Evolutionary conservation across 2,888 invertebrate genomes (phyloP).

Genomic region (Cheilosia scutellata): DNA sequence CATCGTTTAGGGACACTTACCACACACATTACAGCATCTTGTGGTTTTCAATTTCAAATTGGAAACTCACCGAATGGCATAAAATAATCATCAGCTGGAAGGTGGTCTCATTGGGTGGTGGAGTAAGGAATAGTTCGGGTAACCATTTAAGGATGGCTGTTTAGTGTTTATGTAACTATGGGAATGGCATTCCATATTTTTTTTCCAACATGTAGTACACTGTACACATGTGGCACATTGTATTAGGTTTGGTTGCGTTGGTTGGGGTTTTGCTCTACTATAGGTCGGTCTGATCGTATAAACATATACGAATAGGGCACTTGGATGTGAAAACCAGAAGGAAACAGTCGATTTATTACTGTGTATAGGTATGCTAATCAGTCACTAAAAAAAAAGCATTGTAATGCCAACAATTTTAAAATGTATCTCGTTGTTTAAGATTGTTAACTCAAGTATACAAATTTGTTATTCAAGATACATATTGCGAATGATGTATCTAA

Average conservation of each 20-base stretch:
- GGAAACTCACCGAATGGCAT: constrained; percentile 40
- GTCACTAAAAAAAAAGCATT: no score
- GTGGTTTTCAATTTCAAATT: constrained; percentile 70
- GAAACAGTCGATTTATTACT: no score
- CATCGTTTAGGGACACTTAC: constrained; percentile 62
- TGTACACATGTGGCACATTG: neutral
- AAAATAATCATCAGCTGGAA: constrained; percentile 63
- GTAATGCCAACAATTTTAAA: no score
- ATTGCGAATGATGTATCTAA: no score
- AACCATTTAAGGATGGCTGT: constrained; percentile 19
- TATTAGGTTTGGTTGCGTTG: neutral
- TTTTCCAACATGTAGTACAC: neutral
- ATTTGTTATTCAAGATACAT: no score
- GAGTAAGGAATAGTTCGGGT: constrained; percentile 6
- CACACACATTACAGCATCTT: constrained; percentile 56
- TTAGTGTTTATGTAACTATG: constrained; percentile 10
- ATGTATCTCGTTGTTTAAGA: no score
- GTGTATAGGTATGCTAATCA: no score
- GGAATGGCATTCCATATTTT: neutral
- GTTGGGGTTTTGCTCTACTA: neutral
- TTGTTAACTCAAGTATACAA: no score
- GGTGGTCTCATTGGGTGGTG: constrained; percentile 6
- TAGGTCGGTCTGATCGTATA: no score
- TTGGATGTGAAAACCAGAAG: no score
- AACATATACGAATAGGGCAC: no score